Base-by-base conservation (phyloP, 2,113 vertebrate genomes). In the Mustelus asterias region DNA sequence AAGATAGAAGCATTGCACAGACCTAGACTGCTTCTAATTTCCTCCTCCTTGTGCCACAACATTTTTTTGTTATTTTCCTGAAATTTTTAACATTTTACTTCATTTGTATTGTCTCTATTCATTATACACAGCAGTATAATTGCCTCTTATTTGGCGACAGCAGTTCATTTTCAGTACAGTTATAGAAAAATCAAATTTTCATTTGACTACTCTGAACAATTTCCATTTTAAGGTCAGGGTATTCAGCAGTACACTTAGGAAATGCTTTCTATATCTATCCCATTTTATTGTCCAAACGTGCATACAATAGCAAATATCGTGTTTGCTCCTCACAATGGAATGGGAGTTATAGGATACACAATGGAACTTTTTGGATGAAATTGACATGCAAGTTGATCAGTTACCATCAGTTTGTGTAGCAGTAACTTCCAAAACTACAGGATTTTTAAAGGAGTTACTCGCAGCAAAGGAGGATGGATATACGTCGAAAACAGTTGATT, bases 191-290 rank as follows among this genome's bases (percentile, higher is more conserved):
- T 16, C 94, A 76, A 95, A 95, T 95, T 44, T 95, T 48, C 44
- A 95, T 72, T 76, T 54, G 69, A 95, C 29, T 18, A 72, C 94
- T 95, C 67, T 18, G 13, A 72, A 95, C 44, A 70, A 69, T 72
- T 95, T 70, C 24, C 37, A 95, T 95, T 95, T 95, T 72, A 76
- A 95, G 67, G 44, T 76, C 69, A 95, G 67, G 69, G 29, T 76
- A 76, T 95, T 48, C 41, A 95, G 24, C 29, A 72, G 48, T 54
- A 29, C 29, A 44, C 48, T 70, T 72, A 13, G 44, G 94, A 44
- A 95, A 76, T 72, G 37, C 41, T 48, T 95, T 95, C n/a, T 54
- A 7, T 69, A 22, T 70, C 37, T 94, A 69, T 24, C 44, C 94
- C 69, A 95, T 54, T 41, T 48, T 72, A 48, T 95, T 54, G 24